These are phyloP conservation scores for Colostygia pectinataria DNA, from an alignment of 2,888 invertebrate species.

Conservation along the genomic window DNA sequence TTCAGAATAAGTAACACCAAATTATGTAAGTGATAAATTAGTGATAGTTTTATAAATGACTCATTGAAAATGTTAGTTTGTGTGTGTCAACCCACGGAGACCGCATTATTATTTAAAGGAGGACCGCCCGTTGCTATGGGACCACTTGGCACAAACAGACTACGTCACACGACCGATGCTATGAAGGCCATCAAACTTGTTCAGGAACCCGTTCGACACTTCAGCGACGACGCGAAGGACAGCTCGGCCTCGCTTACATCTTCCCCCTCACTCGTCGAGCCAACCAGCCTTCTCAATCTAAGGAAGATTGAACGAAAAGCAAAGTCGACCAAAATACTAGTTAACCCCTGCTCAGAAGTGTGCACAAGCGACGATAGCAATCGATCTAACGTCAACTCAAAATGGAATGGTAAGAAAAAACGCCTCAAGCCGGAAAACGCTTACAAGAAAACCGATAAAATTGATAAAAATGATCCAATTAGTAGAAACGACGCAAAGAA, in stretches of 20 bases:
- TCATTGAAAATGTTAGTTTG: slow-evolving; percentile 85
- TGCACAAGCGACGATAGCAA: slow-evolving; percentile 72
- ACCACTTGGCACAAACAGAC: slow-evolving; percentile 75
- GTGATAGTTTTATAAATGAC: slow-evolving; percentile 55
- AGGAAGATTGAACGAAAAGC: slow-evolving; percentile 75
- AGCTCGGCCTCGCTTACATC: slow-evolving; percentile 61
- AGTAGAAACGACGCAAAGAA: slow-evolving; percentile 64
- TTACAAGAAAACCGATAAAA: slow-evolving; percentile 52
- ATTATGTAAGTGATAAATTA: slow-evolving; percentile 62
- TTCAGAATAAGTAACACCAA: slow-evolving; percentile 46
- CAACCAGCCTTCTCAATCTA: slow-evolving; percentile 68
- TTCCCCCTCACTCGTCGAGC: slow-evolving; percentile 60
- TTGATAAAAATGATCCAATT: slow-evolving; percentile 63
- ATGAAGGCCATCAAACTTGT: slow-evolving; percentile 66
- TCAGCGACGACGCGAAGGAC: slow-evolving; percentile 60
- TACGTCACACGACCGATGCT: slow-evolving; percentile 60
- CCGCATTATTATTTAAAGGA: slow-evolving; percentile 78
- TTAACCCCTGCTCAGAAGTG: slow-evolving; percentile 75
- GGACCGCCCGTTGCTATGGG: slow-evolving; percentile 80
- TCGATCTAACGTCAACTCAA: slow-evolving; percentile 61
- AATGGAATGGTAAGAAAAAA: slow-evolving; percentile 78
- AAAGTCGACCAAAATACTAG: slow-evolving; percentile 77
- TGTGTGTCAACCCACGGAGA: slow-evolving; percentile 86
- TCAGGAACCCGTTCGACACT: slow-evolving; percentile 54
- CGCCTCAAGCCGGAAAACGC: slow-evolving; percentile 62